Conservation (phyloP, 2,888 invertebrate genomes). For the Lydus trimaculatus region DNA sequence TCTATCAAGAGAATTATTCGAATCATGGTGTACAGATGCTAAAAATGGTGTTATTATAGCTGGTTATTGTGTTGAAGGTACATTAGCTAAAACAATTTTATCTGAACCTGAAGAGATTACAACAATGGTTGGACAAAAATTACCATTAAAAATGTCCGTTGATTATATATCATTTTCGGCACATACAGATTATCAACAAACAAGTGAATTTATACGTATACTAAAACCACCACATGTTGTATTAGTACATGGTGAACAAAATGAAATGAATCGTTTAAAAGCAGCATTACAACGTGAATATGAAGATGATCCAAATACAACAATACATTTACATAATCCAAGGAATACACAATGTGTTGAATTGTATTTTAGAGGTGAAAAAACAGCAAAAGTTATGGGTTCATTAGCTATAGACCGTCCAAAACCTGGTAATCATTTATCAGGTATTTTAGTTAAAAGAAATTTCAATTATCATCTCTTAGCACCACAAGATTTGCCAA, state of each 20-base stretch:
- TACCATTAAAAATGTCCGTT: constrained; percentile 96
- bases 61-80: constrained; percentile 93
- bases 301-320: constrained; percentile 81
- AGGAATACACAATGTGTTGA: constrained; percentile 93
- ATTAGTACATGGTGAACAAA: constrained; percentile 97
- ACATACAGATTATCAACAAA: constrained; percentile 98
- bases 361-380: constrained; percentile 95
- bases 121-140: constrained; percentile 93
- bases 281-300: constrained; percentile 94
- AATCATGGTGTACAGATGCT: constrained; percentile 98
- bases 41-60: constrained; percentile 99
- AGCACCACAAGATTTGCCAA: constrained; percentile 88
- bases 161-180: constrained; percentile 99
- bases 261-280: constrained; percentile 97
- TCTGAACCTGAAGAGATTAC: constrained; percentile 98
- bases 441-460: constrained; percentile 94
- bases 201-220: constrained; percentile 94
- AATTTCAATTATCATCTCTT: constrained; percentile 98
- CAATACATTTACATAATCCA: constrained; percentile 94
- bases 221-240: constrained; percentile 96
- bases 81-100: constrained; percentile 89
- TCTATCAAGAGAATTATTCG: constrained; percentile 94
- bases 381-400: constrained; percentile 98
- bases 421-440: constrained; percentile 77
- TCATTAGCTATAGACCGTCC: constrained; percentile 85